A percentile compares a stretch with the other conserved stretches of the same genome.
Conservation (phyloP, 2,888 invertebrate species). For the Ormia ochracea region DNA sequence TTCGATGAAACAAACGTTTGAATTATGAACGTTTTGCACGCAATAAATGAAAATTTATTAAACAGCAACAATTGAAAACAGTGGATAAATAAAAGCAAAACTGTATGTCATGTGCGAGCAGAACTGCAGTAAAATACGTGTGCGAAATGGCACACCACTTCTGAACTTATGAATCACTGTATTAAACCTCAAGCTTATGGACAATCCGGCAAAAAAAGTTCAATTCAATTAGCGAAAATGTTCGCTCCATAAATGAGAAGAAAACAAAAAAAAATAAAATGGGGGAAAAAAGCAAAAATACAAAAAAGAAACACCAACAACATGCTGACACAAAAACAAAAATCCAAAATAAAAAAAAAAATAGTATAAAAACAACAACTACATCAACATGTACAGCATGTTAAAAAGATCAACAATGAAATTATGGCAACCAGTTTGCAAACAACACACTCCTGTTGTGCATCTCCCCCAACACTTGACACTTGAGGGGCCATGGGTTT, state of each 20-base stretch:
- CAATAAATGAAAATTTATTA: constrained; percentile 51
- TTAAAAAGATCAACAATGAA: constrained; percentile 62
- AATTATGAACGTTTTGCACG: constrained; percentile 55
- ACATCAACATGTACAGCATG: constrained; percentile 16
- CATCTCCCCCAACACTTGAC: constrained; percentile 30
- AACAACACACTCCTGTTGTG: constrained; percentile 53
- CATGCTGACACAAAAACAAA: constrained; percentile 46
- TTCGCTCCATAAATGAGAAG: constrained; percentile 39
- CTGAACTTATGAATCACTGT: constrained; percentile 34
- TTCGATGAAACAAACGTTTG: constrained; percentile 32
- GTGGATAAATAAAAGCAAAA: constrained; percentile 11
- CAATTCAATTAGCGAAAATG: constrained; percentile 65
- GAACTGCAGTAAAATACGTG: background rate
- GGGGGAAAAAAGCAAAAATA: constrained; percentile 10
- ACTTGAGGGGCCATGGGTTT: constrained; percentile 18
- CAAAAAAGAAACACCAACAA: constrained; percentile 54
- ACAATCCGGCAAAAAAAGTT: constrained; percentile 50
- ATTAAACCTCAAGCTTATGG: background rate
- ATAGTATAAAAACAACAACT: background rate
- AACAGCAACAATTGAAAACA: constrained; percentile 35
- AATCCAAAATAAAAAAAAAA: constrained; percentile 4
- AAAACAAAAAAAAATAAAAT: constrained; percentile 1
- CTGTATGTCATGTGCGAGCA: background rate
- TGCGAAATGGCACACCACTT: background rate
- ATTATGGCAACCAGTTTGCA: constrained; percentile 57